phyloP scores from a whole-genome alignment of 2,888 invertebrate species.

The Eurytoma adleriae region DNA sequence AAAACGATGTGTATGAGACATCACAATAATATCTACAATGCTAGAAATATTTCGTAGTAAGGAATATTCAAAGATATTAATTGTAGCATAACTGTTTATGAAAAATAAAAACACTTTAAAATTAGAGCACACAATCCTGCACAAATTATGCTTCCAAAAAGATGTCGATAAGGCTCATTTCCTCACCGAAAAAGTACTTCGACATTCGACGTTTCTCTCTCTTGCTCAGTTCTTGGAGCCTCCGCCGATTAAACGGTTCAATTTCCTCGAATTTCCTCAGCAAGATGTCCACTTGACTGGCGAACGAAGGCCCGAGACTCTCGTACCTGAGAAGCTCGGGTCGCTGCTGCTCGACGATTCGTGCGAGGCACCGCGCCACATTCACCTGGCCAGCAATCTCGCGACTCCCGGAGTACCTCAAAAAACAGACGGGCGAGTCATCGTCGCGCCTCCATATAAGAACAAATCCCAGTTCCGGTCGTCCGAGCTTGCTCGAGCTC shows the following conservation, averaged over 20 bases:
- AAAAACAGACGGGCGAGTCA: neutral
- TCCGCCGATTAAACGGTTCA: constrained; percentile 38
- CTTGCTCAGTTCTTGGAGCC: neutral
- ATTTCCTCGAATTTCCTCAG: constrained; percentile 66
- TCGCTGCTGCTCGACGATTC: constrained; percentile 67
- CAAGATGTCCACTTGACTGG: constrained; percentile 67
- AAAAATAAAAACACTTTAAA: neutral
- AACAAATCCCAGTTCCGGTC: constrained; percentile 34
- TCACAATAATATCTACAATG: neutral
- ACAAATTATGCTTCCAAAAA: constrained; percentile 31
- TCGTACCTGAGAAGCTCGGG: constrained; percentile 68
- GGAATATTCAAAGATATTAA: neutral
- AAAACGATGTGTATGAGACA: neutral
- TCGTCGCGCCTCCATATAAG: constrained; percentile 38
- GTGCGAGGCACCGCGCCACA: constrained; percentile 71
- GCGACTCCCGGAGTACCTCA: constrained; percentile 29
- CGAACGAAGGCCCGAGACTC: constrained; percentile 65
- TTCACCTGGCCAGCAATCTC: constrained; percentile 71
- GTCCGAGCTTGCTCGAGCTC: neutral
- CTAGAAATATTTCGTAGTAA: no score
- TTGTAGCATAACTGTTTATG: neutral
- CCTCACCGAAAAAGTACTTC: constrained; percentile 46
- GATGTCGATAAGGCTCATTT: constrained; percentile 49
- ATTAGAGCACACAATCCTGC: neutral
- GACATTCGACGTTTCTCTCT: constrained; percentile 1